Percentiles rank a stretch among this genome's conserved stretches.
Conservation (phyloP, 2,888 invertebrate genomes). For the Synergus gifuensis region DNA sequence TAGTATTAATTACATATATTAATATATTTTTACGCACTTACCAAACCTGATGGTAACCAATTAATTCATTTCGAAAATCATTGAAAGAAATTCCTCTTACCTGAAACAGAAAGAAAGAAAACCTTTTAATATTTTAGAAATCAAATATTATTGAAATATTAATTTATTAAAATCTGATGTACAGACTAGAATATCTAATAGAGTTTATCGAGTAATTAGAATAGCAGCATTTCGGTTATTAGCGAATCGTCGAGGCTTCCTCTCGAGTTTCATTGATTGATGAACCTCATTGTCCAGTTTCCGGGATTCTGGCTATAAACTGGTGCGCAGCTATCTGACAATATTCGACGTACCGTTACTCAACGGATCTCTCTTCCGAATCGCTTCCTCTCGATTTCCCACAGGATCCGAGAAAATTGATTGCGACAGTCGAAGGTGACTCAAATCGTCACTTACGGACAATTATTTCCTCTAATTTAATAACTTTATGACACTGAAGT, state of each 20-base stretch:
- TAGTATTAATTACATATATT: too few relatives aligned
- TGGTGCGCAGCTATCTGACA: slow-evolving; percentile 38
- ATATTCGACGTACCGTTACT: slow-evolving; percentile 40
- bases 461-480: slow-evolving; percentile 40
- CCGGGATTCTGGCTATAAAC: slow-evolving; percentile 40
- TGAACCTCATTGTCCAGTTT: slow-evolving; percentile 49
- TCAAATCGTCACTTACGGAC: slow-evolving; percentile 37
- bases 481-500: slow-evolving; percentile 32
- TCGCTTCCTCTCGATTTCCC: slow-evolving; percentile 40
- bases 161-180: too few relatives aligned
- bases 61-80: too few relatives aligned
- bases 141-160: too few relatives aligned
- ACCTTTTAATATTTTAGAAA: too few relatives aligned
- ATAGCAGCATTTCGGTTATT: slow-evolving; percentile 42
- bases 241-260: slow-evolving; percentile 45
- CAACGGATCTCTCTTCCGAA: slow-evolving; percentile 29
- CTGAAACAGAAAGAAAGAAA: too few relatives aligned
- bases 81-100: too few relatives aligned
- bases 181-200: background rate
- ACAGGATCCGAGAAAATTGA: slow-evolving; percentile 39
- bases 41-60: too few relatives aligned
- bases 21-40: too few relatives aligned
- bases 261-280: slow-evolving; percentile 48
- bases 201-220: background rate
- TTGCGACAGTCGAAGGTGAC: slow-evolving; percentile 32